phyloP scores from a whole-genome alignment of 37 sponge, comb jelly and placozoan genomes.

The Petrosia ficiformis region DNA sequence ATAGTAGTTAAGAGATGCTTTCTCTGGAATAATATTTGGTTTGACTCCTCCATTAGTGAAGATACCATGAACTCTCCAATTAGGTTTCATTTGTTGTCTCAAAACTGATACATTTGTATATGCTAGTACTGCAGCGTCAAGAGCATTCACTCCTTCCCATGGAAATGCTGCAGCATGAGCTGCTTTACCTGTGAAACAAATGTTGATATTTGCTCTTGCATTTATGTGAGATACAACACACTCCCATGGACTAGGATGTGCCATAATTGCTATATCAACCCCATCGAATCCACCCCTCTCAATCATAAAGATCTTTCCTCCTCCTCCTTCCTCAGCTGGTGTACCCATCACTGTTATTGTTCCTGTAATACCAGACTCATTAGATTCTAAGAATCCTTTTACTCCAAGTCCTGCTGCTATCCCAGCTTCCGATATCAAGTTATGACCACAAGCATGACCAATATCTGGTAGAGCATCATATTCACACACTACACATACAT shows the following conservation, averaged over 20 bases:
- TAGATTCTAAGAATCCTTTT: slow-evolving; percentile 65
- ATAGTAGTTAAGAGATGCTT: slow-evolving; percentile 43
- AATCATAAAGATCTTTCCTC: slow-evolving; percentile 79
- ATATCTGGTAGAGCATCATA: slow-evolving; percentile 87
- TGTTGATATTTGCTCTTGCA: background rate
- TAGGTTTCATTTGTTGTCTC: slow-evolving; percentile 83
- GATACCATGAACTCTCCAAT: slow-evolving; percentile 78
- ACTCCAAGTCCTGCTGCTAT: slow-evolving; percentile 79
- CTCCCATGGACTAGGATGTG: slow-evolving; percentile 67
- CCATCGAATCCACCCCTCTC: slow-evolving; percentile 60
- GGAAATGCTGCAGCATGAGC: slow-evolving; percentile 81
- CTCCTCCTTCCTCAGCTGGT: slow-evolving; percentile 88
- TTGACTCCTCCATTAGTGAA: slow-evolving; percentile 55
- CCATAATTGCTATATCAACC: slow-evolving; percentile 88
- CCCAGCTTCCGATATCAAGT: slow-evolving; percentile 82
- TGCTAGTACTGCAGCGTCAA: slow-evolving; percentile 87
- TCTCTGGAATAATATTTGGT: slow-evolving; percentile 76
- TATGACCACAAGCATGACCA: slow-evolving; percentile 91
- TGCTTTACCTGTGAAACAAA: slow-evolving; percentile 31
- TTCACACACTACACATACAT: slow-evolving; percentile 75
- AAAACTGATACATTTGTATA: slow-evolving; percentile 77
- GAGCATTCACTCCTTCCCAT: slow-evolving; percentile 82
- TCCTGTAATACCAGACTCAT: slow-evolving; percentile 37
- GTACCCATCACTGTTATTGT: slow-evolving; percentile 76
- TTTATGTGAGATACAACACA: slow-evolving; percentile 3